These are phyloP conservation scores for Apocheima hispidaria DNA, from an alignment of 2,888 invertebrate genomes.

Conservation along the genomic window DNA sequence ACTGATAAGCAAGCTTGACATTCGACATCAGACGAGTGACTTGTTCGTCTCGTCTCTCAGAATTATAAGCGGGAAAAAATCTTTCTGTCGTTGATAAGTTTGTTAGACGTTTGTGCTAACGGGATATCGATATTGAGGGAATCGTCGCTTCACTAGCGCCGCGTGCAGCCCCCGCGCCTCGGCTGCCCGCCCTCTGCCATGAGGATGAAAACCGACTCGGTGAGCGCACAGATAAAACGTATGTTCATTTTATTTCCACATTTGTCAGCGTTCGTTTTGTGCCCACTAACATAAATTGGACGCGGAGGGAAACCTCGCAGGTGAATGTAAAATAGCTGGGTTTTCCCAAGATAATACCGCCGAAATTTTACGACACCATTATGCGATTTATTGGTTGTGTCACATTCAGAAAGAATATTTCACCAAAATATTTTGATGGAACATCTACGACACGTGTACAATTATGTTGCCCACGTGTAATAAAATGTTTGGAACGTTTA, in stretches of 20 bases:
- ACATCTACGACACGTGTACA: slow-evolving; percentile 41
- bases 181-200: slow-evolving; percentile 50
- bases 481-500: slow-evolving; percentile 11
- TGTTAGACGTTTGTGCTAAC: too few relatives aligned
- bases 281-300: slow-evolving; percentile 86
- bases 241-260: slow-evolving; percentile 86
- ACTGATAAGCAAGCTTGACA: too few relatives aligned
- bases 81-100: too few relatives aligned
- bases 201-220: slow-evolving; percentile 73
- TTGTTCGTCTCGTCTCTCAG: too few relatives aligned
- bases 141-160: background rate
- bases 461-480: slow-evolving; percentile 17
- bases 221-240: slow-evolving; percentile 82
- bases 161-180: slow-evolving; percentile 36
- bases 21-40: too few relatives aligned
- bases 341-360: slow-evolving; percentile 84
- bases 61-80: too few relatives aligned
- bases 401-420: slow-evolving; percentile 78
- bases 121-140: background rate
- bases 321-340: slow-evolving; percentile 85
- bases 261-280: slow-evolving; percentile 86
- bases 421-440: slow-evolving; percentile 70
- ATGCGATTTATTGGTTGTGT: slow-evolving; percentile 83
- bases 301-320: slow-evolving; percentile 84
- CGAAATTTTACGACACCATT: slow-evolving; percentile 85